A percentile compares a stretch with the other conserved stretches of the same genome.
Evolutionary conservation across 2,113 vertebrate species (phyloP).

Genomic region (Oreocharis arfaki): DNA sequence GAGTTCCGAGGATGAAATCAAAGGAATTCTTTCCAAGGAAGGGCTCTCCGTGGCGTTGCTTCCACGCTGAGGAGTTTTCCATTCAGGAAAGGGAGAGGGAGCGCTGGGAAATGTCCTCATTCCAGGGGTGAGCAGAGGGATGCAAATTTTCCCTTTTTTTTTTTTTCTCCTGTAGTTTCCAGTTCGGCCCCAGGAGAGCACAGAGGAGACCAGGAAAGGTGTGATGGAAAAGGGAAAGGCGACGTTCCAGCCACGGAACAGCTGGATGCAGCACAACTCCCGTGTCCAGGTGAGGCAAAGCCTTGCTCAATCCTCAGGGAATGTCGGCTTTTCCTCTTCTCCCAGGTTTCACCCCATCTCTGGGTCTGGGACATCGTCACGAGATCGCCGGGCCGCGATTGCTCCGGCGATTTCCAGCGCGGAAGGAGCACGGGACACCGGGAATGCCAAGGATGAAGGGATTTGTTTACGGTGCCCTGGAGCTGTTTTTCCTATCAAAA

Average conservation of each 20-base stretch:
- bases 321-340: neutral
- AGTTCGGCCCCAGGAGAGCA: neutral
- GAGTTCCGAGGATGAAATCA: neutral
- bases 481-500: conserved; percentile 8
- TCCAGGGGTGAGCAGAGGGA: neutral
- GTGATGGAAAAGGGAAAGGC: neutral
- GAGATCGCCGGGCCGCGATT: neutral
- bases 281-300: neutral
- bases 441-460: neutral
- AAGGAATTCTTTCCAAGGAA: neutral
- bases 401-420: neutral
- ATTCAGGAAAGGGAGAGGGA: neutral
- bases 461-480: neutral
- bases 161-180: neutral
- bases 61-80: too few species aligned
- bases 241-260: neutral
- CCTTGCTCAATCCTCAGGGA: neutral
- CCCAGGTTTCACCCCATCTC: neutral
- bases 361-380: neutral
- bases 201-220: neutral
- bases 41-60: fast-evolving
- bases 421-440: neutral
- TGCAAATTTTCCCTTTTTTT: neutral
- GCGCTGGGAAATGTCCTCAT: neutral
- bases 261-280: neutral